Base-by-base conservation (phyloP, 1,140 invertebrate species). In the Drosophila triauraria region DNA sequence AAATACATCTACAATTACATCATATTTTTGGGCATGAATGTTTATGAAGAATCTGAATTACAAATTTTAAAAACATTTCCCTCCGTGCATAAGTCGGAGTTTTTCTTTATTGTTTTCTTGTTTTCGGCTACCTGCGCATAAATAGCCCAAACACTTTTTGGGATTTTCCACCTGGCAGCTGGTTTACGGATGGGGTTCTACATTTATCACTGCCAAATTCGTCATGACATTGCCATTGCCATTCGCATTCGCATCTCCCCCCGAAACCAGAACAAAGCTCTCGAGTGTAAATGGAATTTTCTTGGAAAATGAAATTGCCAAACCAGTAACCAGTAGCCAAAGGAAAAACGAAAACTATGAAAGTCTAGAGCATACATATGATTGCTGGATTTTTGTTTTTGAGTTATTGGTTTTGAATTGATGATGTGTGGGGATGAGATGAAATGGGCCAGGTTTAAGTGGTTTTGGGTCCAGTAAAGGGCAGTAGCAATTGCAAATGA, bases 171-270 rank as follows among this genome's bases (percentile, higher is more conserved):
- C 48, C 70, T 81, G 74, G 57, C 78, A 81, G 61, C 80, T 78
- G 63, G 71, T 82, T 67, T 54, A 54, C 42, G 48, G 70, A 47
- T 58, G 84, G 74, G 74, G 85, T 25, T 51, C 80, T 68, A 84
- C 84, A 87, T 87, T 87, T 87, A 87, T 87, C 84, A 87, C 84
- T 87, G 84, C 85, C 84, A 87, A 72, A 90, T 78, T 90, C 85
- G 69, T 74, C 82, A 84, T 85, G 82, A 78, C 82, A 82, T 61
- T 43, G n/a, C 72, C 70, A 68, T 57, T 67, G 51, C 56, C 70
- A 59, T 44, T 53, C 25, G 43, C 51, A 64, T 51, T 67, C 46
- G 40, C 67, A 72, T 42, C 50, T 38, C 27, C 48, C 40, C 32
- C 56, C 63, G 8, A 23, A 65, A 58, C 69, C 60, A 78, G 75